Conservation (phyloP, 2,888 invertebrate genomes). For the Cephus pygmeus region DNA sequence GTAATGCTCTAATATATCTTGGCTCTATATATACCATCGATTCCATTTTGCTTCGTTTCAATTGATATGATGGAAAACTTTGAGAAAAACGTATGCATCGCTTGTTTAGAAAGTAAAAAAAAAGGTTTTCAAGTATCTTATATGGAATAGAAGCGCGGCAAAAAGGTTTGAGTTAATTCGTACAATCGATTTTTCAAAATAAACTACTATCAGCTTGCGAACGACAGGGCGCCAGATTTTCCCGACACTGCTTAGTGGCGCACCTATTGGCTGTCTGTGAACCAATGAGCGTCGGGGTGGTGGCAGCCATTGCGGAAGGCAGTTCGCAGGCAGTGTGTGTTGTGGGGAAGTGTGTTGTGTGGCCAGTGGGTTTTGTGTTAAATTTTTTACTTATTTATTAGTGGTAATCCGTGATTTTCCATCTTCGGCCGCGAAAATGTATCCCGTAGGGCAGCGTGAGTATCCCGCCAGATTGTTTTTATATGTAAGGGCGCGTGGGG, state of each 20-base stretch:
- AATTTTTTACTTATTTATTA: slow-evolving; percentile 61
- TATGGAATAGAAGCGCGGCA: neutral
- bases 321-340: slow-evolving; percentile 54
- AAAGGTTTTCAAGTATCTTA: neutral
- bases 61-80: neutral
- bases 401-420: slow-evolving; percentile 59
- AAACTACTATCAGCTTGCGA: neutral
- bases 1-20: neutral
- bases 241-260: slow-evolving; percentile 2
- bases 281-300: slow-evolving; percentile 40
- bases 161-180: neutral
- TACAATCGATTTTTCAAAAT: neutral
- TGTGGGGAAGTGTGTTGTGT: slow-evolving; percentile 61
- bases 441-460: slow-evolving; percentile 78
- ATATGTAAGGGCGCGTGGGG: slow-evolving; percentile 13
- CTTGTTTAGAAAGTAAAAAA: neutral
- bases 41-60: neutral
- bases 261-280: slow-evolving; percentile 33
- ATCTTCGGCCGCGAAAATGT: slow-evolving; percentile 68
- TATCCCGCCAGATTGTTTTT: slow-evolving; percentile 44
- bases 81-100: neutral
- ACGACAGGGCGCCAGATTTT: neutral
- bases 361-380: slow-evolving; percentile 61
- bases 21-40: neutral
- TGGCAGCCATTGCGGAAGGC: slow-evolving; percentile 39